Conservation (phyloP, 2,888 invertebrate species). For the Apodemia hepburni region DNA sequence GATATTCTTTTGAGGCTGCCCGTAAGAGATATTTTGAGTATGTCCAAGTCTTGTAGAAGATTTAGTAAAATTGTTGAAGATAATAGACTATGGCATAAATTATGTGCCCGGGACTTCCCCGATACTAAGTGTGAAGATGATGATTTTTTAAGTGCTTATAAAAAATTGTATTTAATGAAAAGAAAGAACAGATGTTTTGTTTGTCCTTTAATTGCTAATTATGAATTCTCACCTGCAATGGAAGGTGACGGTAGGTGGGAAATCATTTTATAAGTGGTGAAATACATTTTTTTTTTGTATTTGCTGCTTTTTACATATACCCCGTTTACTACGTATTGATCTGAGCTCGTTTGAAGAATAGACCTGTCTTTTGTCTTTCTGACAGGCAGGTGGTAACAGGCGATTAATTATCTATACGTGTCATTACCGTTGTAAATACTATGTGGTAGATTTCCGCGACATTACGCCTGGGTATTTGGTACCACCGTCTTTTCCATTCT, state of each 20-base stretch:
- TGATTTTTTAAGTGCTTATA: background rate
- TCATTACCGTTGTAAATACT: too few species aligned
- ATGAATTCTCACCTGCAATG: background rate
- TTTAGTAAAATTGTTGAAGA: background rate
- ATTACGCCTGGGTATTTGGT: too few species aligned
- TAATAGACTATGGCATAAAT: background rate
- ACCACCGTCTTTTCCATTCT: too few species aligned
- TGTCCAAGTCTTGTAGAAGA: background rate
- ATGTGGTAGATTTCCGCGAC: too few species aligned
- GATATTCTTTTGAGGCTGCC: constrained; percentile 41
- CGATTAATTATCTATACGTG: too few species aligned
- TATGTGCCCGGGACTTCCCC: background rate
- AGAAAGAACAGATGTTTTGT: background rate
- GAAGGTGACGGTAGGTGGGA: background rate
- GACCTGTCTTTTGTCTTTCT: too few species aligned
- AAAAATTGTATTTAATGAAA: background rate
- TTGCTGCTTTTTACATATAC: too few species aligned
- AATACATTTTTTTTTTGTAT: background rate
- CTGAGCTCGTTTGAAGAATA: too few species aligned
- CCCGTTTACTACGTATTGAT: too few species aligned
- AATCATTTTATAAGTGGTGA: background rate
- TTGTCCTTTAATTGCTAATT: background rate
- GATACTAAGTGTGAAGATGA: background rate
- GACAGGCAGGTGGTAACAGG: too few species aligned
- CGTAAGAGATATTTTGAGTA: constrained; percentile 21